Evolutionary conservation across 1,140 invertebrate genomes (phyloP).

Genomic region (Bombus breviceps): DNA sequence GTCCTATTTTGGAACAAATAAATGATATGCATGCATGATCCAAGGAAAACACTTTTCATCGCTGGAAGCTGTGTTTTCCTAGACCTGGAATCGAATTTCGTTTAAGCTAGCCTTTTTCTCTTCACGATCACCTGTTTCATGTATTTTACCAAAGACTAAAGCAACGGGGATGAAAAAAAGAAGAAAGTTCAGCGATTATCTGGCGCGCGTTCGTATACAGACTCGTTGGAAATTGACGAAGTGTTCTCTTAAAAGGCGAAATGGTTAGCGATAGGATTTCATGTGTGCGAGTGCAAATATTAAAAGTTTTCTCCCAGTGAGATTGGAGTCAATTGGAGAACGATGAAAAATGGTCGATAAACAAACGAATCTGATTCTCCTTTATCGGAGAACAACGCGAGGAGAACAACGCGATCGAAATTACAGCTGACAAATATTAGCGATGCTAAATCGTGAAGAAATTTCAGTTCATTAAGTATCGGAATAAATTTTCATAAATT

Average conservation of each 20-base stretch:
- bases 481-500: slow-evolving; percentile 50
- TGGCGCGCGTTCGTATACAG: too few relatives aligned
- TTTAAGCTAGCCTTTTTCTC: not conserved
- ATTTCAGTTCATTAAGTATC: slow-evolving; percentile 42
- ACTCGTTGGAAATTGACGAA: not conserved
- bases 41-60: not conserved
- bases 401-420: slow-evolving; percentile 1
- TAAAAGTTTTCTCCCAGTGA: slow-evolving; percentile 3
- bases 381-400: not conserved
- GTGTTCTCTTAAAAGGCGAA: slow-evolving; percentile 7
- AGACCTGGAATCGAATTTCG: slow-evolving; percentile 5
- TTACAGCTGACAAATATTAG: slow-evolving; percentile 24
- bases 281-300: not conserved
- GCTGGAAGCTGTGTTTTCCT: too few relatives aligned
- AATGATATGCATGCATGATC: not conserved
- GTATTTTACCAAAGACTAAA: not conserved
- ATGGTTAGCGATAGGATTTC: slow-evolving; percentile 10
- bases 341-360: not conserved
- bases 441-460: slow-evolving; percentile 33
- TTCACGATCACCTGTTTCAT: not conserved
- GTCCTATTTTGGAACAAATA: not conserved
- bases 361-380: slow-evolving; percentile 22
- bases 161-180: too few relatives aligned
- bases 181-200: not conserved
- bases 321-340: not conserved